A percentile compares a stretch with the other conserved stretches of the same genome.
Conservation (phyloP, 1,140 invertebrate genomes). For the Zophobas morio region DNA sequence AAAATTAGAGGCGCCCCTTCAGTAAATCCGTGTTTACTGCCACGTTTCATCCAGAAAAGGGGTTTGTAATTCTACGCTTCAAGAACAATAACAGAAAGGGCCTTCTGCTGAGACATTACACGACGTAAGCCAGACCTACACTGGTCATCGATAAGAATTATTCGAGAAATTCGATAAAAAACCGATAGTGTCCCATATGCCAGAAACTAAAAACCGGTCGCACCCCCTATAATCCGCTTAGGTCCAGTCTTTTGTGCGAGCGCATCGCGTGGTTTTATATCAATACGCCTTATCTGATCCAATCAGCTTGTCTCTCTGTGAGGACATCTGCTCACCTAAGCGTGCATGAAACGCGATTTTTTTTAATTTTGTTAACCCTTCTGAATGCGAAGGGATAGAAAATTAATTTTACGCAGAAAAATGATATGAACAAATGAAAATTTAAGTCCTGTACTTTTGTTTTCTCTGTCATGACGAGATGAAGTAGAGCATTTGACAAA, state of each 20-base stretch:
- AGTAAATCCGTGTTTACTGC: too few relatives aligned
- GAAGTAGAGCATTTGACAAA: too few relatives aligned
- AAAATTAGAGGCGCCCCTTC: too few relatives aligned
- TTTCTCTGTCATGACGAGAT: too few relatives aligned
- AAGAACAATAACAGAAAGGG: not conserved
- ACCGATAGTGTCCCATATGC: constrained; percentile 51
- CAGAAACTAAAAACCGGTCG: constrained; percentile 57
- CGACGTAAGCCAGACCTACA: too few relatives aligned
- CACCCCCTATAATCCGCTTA: constrained; percentile 56
- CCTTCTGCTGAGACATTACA: too few relatives aligned
- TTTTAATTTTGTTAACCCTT: not conserved
- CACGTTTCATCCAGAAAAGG: too few relatives aligned
- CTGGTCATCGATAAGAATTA: not conserved
- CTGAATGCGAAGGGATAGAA: too few relatives aligned
- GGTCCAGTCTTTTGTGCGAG: constrained; percentile 49
- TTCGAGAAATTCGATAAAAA: constrained; percentile 18
- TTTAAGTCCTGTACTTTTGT: too few relatives aligned
- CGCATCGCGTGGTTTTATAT: constrained; percentile 53
- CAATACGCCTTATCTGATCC: constrained; percentile 55
- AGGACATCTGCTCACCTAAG: constrained; percentile 41
- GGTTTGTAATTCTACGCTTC: too few relatives aligned
- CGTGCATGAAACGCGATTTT: constrained; percentile 35
- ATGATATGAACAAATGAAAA: too few relatives aligned
- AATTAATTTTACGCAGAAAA: too few relatives aligned
- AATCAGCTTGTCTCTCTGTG: constrained; percentile 39